Evolutionary conservation across 2,113 vertebrate species (phyloP).

Genomic region (Murina feae): DNA sequence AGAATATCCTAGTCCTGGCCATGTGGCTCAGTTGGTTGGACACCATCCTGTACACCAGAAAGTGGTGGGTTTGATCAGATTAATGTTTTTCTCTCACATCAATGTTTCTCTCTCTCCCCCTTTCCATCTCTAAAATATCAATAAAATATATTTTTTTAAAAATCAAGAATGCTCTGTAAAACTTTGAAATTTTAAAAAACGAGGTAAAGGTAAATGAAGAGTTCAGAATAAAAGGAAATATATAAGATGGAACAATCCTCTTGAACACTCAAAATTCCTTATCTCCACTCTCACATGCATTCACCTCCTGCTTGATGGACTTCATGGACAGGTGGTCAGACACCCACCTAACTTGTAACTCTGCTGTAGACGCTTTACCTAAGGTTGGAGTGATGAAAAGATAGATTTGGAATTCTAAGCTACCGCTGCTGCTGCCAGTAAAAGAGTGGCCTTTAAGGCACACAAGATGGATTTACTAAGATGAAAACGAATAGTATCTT

Average conservation of each 20-base stretch:
- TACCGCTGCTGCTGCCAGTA: neutral
- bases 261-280: neutral
- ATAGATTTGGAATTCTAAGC: slow-evolving; percentile 67
- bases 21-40: too few relatives aligned
- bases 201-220: neutral
- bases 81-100: too few relatives aligned
- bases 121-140: too few relatives aligned
- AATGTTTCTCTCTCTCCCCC: too few relatives aligned
- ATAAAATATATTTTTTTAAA: too few relatives aligned
- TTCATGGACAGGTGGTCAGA: slow-evolving; percentile 85
- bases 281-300: slow-evolving; percentile 50
- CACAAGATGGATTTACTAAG: neutral
- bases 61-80: too few relatives aligned
- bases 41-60: too few relatives aligned
- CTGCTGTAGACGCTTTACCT: slow-evolving; percentile 90
- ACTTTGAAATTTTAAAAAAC: neutral
- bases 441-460: neutral
- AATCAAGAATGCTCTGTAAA: neutral
- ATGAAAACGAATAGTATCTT: neutral
- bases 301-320: slow-evolving; percentile 83
- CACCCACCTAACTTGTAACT: slow-evolving; percentile 82
- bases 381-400: slow-evolving; percentile 71
- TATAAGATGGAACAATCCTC: neutral
- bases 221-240: neutral
- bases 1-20: neutral